These are phyloP conservation scores for Crotophaga sulcirostris DNA, from an alignment of 2,113 vertebrate genomes.

Conservation along the genomic window DNA sequence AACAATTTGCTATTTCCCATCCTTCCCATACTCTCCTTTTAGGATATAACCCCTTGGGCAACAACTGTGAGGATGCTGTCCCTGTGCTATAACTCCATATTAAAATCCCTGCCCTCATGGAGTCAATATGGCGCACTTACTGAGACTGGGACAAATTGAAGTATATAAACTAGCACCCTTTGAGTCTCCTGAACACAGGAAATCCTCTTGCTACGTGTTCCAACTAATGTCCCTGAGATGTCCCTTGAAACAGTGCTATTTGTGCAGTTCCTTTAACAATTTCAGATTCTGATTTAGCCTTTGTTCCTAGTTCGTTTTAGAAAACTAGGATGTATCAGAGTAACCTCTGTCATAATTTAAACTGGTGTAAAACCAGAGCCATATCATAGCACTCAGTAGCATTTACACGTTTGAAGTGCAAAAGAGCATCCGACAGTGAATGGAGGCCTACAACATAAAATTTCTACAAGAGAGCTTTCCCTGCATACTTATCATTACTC, in stretches of 20 bases:
- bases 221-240: constrained; percentile 21
- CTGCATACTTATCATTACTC: neutral
- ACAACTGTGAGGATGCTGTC: neutral
- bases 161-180: constrained; percentile 41
- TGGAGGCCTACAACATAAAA: neutral
- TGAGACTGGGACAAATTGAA: constrained; percentile 17
- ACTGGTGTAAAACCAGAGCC: neutral
- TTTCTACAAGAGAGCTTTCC: neutral
- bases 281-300: constrained; percentile 38
- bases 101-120: constrained; percentile 11
- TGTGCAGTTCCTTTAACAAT: constrained; percentile 44
- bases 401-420: constrained; percentile 31
- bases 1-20: constrained; percentile 56
- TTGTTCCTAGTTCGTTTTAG: constrained; percentile 24
- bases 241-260: constrained; percentile 9
- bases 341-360: constrained; percentile 35
- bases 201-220: constrained; percentile 8
- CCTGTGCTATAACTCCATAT: constrained; percentile 13
- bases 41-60: constrained; percentile 3
- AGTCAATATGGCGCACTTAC: neutral
- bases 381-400: neutral
- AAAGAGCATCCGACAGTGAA: constrained; percentile 4
- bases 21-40: neutral
- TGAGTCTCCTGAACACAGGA: constrained; percentile 1
- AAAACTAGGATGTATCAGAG: neutral